A percentile compares a stretch with the other conserved stretches of the same genome.
Conservation (phyloP, 92 coral and sea anemone species). For the Phenganax stokvisi region DNA sequence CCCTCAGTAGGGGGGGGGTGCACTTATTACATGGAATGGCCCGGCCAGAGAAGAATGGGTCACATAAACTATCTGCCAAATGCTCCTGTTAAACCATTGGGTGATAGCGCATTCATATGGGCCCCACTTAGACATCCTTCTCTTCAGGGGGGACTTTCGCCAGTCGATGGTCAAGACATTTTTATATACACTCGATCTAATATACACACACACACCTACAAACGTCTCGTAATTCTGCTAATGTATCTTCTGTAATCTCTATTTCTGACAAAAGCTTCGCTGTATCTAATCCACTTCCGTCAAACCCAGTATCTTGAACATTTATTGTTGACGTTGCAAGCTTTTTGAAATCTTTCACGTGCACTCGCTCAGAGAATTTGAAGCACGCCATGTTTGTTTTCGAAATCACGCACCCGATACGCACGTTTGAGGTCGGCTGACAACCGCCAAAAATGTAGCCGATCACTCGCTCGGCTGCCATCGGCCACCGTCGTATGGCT, state of each 20-base stretch:
- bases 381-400: slow-evolving; percentile 56
- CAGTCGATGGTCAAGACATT: too few species aligned
- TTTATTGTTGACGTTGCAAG: slow-evolving; percentile 48
- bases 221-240: slow-evolving; percentile 74
- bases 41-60: too few species aligned
- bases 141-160: too few species aligned
- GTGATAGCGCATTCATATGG: too few species aligned
- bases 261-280: slow-evolving; percentile 57
- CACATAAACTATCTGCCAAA: too few species aligned
- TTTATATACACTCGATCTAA: too few species aligned
- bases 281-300: slow-evolving; percentile 35
- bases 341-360: slow-evolving; percentile 64
- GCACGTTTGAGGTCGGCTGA: not conserved
- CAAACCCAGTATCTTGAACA: slow-evolving; percentile 54
- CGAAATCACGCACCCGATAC: not conserved
- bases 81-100: too few species aligned
- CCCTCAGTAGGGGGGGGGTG: too few species aligned
- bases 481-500: too few species aligned
- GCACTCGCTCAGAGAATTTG: slow-evolving; percentile 59
- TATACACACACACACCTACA: slow-evolving; percentile 53
- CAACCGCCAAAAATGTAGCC: not conserved
- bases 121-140: too few species aligned
- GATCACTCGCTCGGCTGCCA: too few species aligned
- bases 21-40: too few species aligned
- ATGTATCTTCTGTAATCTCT: slow-evolving; percentile 67